phyloP scores from a whole-genome alignment of 2,113 vertebrate genomes.

The Aphyosemion australe region DNA sequence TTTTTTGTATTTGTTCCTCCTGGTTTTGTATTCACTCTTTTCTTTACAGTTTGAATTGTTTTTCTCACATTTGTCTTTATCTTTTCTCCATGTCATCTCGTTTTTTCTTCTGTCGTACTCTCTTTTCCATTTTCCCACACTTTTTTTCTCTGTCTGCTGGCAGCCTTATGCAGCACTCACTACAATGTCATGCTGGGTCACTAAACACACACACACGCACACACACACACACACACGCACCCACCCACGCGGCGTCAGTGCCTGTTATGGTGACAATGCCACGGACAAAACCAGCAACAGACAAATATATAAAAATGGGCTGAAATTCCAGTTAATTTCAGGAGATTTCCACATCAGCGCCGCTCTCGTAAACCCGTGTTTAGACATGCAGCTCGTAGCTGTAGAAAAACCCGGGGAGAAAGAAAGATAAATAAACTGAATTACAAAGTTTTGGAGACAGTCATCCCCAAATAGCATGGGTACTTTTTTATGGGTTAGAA shows the following conservation, averaged over 20 bases:
- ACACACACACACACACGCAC: constrained; percentile 41
- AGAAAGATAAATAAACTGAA: constrained; percentile 71
- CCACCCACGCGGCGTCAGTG: constrained; percentile 69
- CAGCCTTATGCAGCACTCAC: constrained; percentile 59
- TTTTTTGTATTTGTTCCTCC: not conserved
- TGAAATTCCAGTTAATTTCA: constrained; percentile 70
- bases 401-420: constrained; percentile 61
- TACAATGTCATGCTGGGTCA: constrained; percentile 68
- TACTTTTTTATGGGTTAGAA: constrained; percentile 58
- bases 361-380: constrained; percentile 56
- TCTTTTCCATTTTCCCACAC: constrained; percentile 54
- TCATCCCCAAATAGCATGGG: constrained; percentile 59
- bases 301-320: constrained; percentile 70
- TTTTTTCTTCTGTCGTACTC: not conserved
- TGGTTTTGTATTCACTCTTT: not conserved
- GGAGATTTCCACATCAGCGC: constrained; percentile 71
- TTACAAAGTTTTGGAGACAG: constrained; percentile 60
- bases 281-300: constrained; percentile 69
- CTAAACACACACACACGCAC: constrained; percentile 45
- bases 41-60: not conserved
- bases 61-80: not conserved
- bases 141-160: constrained; percentile 66
- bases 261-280: constrained; percentile 66
- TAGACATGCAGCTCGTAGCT: constrained; percentile 57
- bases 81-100: not conserved